Conservation (phyloP, 2,888 invertebrate genomes). For the Leptopilina drosophilae region DNA sequence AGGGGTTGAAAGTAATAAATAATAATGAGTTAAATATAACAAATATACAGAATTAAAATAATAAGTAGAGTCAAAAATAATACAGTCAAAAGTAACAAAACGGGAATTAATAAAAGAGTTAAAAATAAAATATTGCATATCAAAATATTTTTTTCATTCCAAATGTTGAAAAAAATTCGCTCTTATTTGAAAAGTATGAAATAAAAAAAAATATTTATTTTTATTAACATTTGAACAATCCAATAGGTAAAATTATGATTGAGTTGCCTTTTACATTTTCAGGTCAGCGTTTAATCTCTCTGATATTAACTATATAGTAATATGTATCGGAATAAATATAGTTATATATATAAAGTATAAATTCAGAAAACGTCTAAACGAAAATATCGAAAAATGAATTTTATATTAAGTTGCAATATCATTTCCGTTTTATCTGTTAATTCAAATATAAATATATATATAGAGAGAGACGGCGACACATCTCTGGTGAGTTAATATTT, state of each 20-base stretch:
- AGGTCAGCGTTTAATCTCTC: constrained; percentile 6
- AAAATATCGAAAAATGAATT: constrained; percentile 33
- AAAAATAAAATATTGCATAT: too few relatives aligned
- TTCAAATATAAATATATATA: constrained; percentile 10
- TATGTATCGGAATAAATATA: neutral
- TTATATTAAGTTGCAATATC: constrained; percentile 22
- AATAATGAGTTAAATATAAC: too few relatives aligned
- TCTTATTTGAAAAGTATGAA: neutral
- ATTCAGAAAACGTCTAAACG: constrained; percentile 33
- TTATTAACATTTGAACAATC: neutral
- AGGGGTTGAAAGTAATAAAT: too few relatives aligned
- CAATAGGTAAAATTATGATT: too few relatives aligned
- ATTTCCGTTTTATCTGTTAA: constrained; percentile 33
- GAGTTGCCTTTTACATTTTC: neutral
- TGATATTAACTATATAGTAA: neutral
- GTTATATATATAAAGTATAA: neutral
- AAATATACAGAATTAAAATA: too few relatives aligned
- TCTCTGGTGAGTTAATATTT: constrained; percentile 26
- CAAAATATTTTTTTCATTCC: neutral
- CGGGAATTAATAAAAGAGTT: neutral
- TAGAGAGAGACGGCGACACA: neutral
- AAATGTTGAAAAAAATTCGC: too few relatives aligned
- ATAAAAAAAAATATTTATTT: neutral
- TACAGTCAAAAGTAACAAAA: too few relatives aligned
- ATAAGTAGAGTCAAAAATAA: too few relatives aligned